phyloP scores from a whole-genome alignment of 2,113 vertebrate genomes.

The Anser brachyrhynchus region DNA sequence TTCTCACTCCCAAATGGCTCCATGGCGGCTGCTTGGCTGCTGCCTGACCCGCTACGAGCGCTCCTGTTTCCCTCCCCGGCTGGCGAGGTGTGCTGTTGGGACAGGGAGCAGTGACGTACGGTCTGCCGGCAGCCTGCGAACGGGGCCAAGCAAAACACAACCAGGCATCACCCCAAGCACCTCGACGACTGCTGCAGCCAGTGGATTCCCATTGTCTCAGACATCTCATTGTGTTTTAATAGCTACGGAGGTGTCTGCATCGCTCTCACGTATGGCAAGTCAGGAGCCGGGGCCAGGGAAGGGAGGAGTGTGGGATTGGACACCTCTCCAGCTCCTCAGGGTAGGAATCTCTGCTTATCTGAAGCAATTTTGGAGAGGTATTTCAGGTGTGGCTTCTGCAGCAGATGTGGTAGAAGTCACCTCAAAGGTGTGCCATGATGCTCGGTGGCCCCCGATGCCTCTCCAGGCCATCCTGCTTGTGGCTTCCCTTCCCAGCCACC shows the following conservation, averaged over 20 bases:
- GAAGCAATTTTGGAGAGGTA: background rate
- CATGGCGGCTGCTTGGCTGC: background rate
- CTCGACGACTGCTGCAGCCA: background rate
- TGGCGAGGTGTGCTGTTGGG: background rate
- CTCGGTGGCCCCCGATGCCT: fast-evolving
- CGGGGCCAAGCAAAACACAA: conserved; percentile 20
- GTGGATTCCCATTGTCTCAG: background rate
- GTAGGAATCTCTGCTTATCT: background rate
- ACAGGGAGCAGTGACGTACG: background rate
- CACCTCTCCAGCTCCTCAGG: background rate
- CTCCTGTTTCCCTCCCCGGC: background rate
- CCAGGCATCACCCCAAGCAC: background rate
- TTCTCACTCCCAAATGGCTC: background rate
- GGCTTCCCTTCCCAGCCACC: background rate
- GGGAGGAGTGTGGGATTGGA: background rate
- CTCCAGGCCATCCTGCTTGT: background rate
- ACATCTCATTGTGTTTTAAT: background rate
- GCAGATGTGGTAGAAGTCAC: background rate
- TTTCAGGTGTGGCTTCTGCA: background rate
- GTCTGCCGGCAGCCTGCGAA: background rate
- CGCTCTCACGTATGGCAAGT: background rate
- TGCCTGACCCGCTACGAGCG: background rate
- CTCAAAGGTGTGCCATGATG: background rate
- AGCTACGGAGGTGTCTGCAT: background rate
- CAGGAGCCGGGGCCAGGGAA: background rate